phyloP scores from a whole-genome alignment of 2,888 invertebrate species.

The Nomada fucata region DNA sequence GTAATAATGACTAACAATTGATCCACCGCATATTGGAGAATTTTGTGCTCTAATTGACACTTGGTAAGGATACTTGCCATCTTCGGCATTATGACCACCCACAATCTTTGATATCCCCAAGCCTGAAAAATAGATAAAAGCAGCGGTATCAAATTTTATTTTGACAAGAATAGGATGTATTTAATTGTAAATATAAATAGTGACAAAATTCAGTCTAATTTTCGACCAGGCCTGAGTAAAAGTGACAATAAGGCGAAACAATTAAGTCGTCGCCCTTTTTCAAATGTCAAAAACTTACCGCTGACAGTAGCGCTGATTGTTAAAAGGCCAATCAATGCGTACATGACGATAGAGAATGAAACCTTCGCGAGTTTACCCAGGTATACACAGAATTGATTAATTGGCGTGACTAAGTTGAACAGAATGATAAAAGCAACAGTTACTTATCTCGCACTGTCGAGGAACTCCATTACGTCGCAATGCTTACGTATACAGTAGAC shows the following conservation, averaged over 20 bases:
- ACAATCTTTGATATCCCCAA: background rate
- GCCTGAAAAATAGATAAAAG: background rate
- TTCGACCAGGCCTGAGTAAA: no score
- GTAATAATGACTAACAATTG: conserved; percentile 50
- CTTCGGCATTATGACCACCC: conserved; percentile 1
- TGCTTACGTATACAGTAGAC: background rate
- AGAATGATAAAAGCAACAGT: background rate
- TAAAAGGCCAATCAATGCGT: conserved; percentile 12
- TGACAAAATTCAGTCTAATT: no score
- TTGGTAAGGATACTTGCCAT: conserved; percentile 36
- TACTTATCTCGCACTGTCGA: background rate
- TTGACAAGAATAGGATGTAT: background rate
- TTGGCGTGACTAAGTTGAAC: background rate
- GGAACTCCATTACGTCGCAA: background rate
- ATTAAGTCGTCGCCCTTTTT: background rate
- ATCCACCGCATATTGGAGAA: conserved; percentile 50
- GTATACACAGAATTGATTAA: background rate
- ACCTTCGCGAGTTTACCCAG: no score
- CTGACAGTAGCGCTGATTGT: background rate
- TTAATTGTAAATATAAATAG: background rate
- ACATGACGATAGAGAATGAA: conserved; percentile 20
- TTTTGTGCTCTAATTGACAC: background rate
- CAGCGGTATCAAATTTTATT: background rate
- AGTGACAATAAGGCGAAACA: background rate
- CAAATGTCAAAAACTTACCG: conserved; percentile 16